phyloP scores from a whole-genome alignment of 2,888 invertebrate genomes.

The Lacanobia oleracea region DNA sequence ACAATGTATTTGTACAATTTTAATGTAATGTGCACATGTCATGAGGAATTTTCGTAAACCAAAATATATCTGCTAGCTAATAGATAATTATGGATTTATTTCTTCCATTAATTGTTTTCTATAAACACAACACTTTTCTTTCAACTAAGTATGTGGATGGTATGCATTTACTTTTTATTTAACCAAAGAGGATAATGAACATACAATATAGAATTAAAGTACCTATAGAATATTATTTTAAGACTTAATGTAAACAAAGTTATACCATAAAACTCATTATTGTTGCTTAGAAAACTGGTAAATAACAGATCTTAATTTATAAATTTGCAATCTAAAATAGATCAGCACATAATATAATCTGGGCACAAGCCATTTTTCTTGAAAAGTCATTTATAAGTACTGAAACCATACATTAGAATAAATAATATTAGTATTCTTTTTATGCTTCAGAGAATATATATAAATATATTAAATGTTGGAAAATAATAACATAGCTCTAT shows the following conservation, averaged over 20 bases:
- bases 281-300: neutral
- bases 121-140: constrained; percentile 4
- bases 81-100: neutral
- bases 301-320: neutral
- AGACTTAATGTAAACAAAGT: neutral
- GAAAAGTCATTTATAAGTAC: neutral
- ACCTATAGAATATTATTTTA: neutral
- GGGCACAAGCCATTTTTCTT: constrained; percentile 2
- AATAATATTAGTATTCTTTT: neutral
- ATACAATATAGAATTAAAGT: constrained; percentile 3
- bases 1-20: constrained; percentile 35
- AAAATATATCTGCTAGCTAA: constrained; percentile 1
- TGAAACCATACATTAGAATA: constrained; percentile 7
- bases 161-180: constrained; percentile 29
- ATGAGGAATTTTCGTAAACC: constrained; percentile 40
- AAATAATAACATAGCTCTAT: neutral
- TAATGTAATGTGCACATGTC: constrained; percentile 31
- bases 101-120: constrained; percentile 1
- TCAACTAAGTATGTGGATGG: neutral
- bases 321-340: constrained; percentile 5
- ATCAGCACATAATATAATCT: neutral
- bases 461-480: no score
- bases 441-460: constrained; percentile 8
- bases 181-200: constrained; percentile 15
- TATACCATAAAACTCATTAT: neutral